phyloP scores from a whole-genome alignment of 2,113 vertebrate genomes.

The Amblyopsis rosae region DNA sequence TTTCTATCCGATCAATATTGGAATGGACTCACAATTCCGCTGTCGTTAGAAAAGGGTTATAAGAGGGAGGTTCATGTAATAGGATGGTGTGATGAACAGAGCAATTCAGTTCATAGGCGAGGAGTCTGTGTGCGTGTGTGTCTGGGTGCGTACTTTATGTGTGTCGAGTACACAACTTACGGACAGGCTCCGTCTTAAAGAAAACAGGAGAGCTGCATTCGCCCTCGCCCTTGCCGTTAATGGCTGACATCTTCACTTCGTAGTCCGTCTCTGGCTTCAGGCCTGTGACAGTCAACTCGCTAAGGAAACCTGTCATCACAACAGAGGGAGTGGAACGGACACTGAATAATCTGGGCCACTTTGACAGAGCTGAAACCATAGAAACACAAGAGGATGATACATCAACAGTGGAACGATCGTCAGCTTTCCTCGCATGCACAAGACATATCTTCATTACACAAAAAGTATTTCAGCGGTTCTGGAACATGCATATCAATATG shows the following conservation, averaged over 20 bases:
- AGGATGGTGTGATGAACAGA: neutral
- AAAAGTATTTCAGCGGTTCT: too few relatives aligned
- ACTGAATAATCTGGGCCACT: conserved; percentile 1
- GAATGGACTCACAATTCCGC: neutral
- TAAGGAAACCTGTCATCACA: conserved; percentile 55
- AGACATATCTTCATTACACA: too few relatives aligned
- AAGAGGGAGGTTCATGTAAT: neutral
- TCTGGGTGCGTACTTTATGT: neutral
- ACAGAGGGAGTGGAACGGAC: conserved; percentile 19
- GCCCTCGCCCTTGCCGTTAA: conserved; percentile 94
- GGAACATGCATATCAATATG: too few relatives aligned
- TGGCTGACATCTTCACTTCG: conserved; percentile 86
- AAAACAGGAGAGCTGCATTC: conserved; percentile 81
- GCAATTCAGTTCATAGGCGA: neutral
- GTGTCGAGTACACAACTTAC: conserved; percentile 81
- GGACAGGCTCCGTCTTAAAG: conserved; percentile 94
- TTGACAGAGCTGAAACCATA: conserved; percentile 41
- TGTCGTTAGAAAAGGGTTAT: neutral
- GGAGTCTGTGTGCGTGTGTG: conserved; percentile 3
- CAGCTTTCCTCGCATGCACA: conserved; percentile 9
- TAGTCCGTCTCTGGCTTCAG: conserved; percentile 90
- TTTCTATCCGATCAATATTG: conserved; percentile 7
- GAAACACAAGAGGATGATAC: conserved; percentile 39
- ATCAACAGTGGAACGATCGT: conserved; percentile 25
- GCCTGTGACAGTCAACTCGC: conserved; percentile 82